phyloP scores from a whole-genome alignment of 2,888 invertebrate genomes.

The Melanchra persicariae region DNA sequence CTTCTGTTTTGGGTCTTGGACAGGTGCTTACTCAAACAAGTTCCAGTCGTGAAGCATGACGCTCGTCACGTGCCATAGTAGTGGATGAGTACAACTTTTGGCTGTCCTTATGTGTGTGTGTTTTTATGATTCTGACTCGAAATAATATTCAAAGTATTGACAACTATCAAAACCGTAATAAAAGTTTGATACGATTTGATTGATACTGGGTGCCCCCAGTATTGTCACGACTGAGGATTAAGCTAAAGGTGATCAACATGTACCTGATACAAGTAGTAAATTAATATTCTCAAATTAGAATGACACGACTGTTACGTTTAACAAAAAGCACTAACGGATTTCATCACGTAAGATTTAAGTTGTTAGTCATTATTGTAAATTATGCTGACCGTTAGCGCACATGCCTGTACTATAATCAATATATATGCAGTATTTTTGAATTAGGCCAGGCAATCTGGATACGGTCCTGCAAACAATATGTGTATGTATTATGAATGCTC shows the following conservation, averaged over 20 bases:
- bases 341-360: not conserved
- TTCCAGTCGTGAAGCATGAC: not conserved
- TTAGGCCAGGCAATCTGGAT: conserved; percentile 66
- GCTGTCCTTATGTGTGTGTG: not conserved
- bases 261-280: not conserved
- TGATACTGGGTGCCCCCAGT: conserved; percentile 12
- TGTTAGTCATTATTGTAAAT: conserved; percentile 38
- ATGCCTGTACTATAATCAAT: conserved; percentile 59
- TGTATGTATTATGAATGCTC: too few species aligned
- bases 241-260: not conserved
- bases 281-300: not conserved
- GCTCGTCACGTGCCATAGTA: too few species aligned
- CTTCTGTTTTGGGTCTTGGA: not conserved
- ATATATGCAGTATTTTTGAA: conserved; percentile 59
- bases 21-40: not conserved
- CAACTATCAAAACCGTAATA: conserved; percentile 6
- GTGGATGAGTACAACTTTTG: not conserved
- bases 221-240: conserved; percentile 26
- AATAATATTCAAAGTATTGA: not conserved
- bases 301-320: not conserved
- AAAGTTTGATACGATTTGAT: conserved; percentile 2
- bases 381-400: conserved; percentile 35
- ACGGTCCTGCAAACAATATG: conserved; percentile 65
- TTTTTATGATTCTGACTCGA: too few species aligned
- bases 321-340: conserved; percentile 16